Evolutionary conservation across 2,797 vertebrate species (phyloP).

Genomic region (Labroides dimidiatus): DNA sequence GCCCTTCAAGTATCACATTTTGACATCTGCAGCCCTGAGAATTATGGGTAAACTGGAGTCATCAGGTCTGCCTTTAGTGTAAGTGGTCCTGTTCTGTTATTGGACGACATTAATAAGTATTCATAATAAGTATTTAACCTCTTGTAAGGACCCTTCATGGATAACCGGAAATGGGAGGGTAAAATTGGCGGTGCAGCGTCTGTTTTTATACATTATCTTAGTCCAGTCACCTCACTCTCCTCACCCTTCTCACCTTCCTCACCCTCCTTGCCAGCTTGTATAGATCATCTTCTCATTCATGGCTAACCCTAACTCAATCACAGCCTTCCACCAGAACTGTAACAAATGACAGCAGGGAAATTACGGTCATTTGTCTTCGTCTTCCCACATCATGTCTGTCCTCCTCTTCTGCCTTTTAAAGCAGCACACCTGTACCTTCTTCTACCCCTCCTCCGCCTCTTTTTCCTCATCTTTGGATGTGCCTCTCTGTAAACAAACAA

Average conservation of each 20-base stretch:
- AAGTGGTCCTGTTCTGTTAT: not conserved
- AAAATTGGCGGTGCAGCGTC: too few species aligned
- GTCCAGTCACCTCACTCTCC: not conserved
- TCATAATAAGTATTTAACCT: not conserved
- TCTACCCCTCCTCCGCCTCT: not conserved
- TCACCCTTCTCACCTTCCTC: not conserved
- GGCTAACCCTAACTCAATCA: slow-evolving; percentile 77
- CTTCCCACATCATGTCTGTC: slow-evolving; percentile 38
- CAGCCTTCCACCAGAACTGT: slow-evolving; percentile 74
- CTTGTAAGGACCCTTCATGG: not conserved
- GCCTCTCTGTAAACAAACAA: not conserved
- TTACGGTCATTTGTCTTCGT: slow-evolving; percentile 82
- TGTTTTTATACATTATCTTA: too few species aligned
- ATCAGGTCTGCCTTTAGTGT: not conserved
- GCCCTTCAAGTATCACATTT: not conserved
- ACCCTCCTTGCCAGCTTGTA: slow-evolving; percentile 51
- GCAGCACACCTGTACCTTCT: slow-evolving; percentile 37
- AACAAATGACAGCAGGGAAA: slow-evolving; percentile 82
- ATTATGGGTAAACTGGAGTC: not conserved
- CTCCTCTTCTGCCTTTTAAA: slow-evolving; percentile 37
- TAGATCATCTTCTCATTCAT: slow-evolving; percentile 77
- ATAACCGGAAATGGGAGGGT: not conserved
- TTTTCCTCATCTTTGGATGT: not conserved
- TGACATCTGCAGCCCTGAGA: not conserved
- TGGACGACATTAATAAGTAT: not conserved